Conservation (phyloP, 64 coral and sea anemone genomes). For the Stichodactyla helianthus region DNA sequence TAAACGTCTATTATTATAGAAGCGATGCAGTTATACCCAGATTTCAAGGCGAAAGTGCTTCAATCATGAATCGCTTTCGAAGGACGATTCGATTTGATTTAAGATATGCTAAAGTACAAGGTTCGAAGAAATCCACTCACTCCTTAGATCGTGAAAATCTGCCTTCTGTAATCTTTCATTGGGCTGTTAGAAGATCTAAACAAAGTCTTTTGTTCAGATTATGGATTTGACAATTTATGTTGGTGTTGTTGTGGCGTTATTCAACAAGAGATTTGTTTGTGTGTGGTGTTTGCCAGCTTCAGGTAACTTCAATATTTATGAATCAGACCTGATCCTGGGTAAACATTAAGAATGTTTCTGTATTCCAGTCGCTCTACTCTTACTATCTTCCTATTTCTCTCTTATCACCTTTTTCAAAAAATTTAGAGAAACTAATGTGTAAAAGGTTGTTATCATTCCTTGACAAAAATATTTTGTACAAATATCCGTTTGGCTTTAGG, state of each 20-base stretch:
- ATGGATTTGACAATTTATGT: background rate
- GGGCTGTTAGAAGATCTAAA: background rate
- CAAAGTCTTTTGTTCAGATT: background rate
- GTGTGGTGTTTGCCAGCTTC: background rate
- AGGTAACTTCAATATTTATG: background rate
- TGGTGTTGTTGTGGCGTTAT: background rate
- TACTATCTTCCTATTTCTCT: no score
- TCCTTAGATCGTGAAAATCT: background rate
- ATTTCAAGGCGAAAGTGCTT: background rate
- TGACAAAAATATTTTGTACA: no score
- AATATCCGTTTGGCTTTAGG: no score
- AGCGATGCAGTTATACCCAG: background rate
- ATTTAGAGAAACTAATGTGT: no score
- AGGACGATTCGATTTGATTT: background rate
- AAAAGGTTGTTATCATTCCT: no score
- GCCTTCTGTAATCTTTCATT: background rate
- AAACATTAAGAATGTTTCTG: no score
- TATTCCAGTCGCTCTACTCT: no score
- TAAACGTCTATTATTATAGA: background rate
- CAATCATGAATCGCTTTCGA: background rate
- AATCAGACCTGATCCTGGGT: background rate
- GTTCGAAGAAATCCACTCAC: background rate
- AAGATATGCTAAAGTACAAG: background rate
- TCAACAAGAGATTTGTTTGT: background rate
- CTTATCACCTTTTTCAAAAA: no score